Conservation (phyloP, 2,797 vertebrate species). For the Gallinago stenura region DNA sequence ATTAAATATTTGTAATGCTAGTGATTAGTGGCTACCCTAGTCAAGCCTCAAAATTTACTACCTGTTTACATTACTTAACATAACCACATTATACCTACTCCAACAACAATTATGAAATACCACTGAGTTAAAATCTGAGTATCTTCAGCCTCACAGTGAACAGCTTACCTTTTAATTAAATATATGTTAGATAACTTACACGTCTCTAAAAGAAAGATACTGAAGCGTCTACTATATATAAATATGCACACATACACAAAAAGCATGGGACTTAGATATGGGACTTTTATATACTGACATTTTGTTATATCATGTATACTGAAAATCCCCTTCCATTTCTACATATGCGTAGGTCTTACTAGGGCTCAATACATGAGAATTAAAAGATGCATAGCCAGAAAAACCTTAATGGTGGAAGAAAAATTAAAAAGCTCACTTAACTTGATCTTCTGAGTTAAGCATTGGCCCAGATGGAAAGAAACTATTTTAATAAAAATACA, state of each 20-base stretch:
- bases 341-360: neutral
- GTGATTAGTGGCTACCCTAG: neutral
- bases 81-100: constrained; percentile 45
- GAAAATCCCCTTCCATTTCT: neutral
- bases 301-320: neutral
- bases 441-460: neutral
- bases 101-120: constrained; percentile 52
- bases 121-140: constrained; percentile 53
- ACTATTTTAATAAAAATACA: neutral
- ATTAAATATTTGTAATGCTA: neutral
- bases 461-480: neutral
- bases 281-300: neutral
- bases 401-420: neutral
- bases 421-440: neutral
- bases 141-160: constrained; percentile 59
- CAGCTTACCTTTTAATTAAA: constrained; percentile 14
- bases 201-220: neutral
- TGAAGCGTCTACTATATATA: neutral
- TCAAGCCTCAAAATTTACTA: neutral
- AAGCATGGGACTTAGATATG: neutral
- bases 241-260: neutral
- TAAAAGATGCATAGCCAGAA: neutral
- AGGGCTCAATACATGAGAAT: neutral
- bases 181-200: neutral
- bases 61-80: constrained; percentile 43